phyloP scores from a whole-genome alignment of 1,140 invertebrate genomes.

The Mya arenaria region DNA sequence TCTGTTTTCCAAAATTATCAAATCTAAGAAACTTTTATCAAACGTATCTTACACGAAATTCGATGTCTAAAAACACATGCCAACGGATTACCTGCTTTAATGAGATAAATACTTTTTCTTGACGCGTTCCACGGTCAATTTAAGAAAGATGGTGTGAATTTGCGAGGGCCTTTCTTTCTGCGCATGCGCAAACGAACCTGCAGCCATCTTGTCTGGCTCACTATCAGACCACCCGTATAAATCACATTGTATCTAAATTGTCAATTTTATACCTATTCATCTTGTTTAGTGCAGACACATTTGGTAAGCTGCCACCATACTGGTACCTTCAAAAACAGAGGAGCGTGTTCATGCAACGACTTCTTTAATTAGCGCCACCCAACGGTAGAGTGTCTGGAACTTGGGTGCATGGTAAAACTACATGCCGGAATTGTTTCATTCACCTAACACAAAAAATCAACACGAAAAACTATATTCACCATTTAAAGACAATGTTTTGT shows the following conservation, averaged over 20 bases:
- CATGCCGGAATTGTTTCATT: too few relatives aligned
- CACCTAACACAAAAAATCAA: too few relatives aligned
- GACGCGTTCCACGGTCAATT: slow-evolving; percentile 51
- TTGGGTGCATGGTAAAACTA: too few relatives aligned
- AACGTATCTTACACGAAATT: neutral
- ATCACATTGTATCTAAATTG: slow-evolving; percentile 45
- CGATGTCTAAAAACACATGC: slow-evolving; percentile 41
- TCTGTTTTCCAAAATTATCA: neutral
- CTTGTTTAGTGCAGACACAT: slow-evolving; percentile 41
- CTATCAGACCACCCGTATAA: slow-evolving; percentile 52
- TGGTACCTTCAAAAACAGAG: too few relatives aligned
- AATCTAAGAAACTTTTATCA: neutral
- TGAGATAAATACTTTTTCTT: slow-evolving; percentile 53
- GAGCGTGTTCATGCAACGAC: too few relatives aligned
- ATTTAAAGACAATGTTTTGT: too few relatives aligned
- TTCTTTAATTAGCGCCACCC: too few relatives aligned
- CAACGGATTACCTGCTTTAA: slow-evolving; percentile 26
- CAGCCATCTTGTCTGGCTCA: slow-evolving; percentile 49
- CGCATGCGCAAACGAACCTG: slow-evolving; percentile 49
- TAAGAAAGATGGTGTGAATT: slow-evolving; percentile 56
- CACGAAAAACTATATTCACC: too few relatives aligned
- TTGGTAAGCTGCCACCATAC: slow-evolving; percentile 28
- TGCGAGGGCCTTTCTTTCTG: slow-evolving; percentile 41
- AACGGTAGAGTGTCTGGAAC: too few relatives aligned
- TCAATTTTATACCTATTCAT: slow-evolving; percentile 55